Evolutionary conservation across 2,888 invertebrate genomes (phyloP).

Genomic region (Meiosimyza platycephala): DNA sequence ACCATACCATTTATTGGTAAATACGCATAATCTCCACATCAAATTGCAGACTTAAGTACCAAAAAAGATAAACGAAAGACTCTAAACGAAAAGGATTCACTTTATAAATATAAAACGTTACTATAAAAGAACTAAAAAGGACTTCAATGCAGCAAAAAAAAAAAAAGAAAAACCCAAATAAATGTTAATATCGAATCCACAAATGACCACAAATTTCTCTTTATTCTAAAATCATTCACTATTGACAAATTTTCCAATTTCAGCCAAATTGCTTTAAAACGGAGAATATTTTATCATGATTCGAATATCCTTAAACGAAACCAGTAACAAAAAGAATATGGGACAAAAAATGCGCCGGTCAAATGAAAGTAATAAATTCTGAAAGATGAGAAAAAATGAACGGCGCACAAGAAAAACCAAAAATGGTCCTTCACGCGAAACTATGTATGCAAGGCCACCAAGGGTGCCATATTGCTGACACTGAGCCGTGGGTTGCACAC

Average conservation of each 20-base stretch:
- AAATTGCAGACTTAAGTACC: too few species aligned
- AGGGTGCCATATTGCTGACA: background rate
- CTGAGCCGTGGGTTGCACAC: background rate
- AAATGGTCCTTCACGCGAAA: background rate
- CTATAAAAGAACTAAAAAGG: too few species aligned
- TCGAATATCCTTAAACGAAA: background rate
- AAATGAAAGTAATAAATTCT: constrained; percentile 9
- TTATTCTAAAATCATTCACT: constrained; percentile 8
- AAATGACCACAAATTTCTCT: constrained; percentile 3
- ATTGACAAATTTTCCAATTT: constrained; percentile 24
- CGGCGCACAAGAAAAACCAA: background rate
- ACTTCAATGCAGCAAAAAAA: background rate
- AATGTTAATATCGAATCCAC: background rate
- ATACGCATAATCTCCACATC: too few species aligned
- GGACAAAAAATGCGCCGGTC: background rate
- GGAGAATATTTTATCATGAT: constrained; percentile 17
- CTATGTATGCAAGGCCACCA: background rate
- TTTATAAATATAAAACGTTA: too few species aligned
- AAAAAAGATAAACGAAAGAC: too few species aligned
- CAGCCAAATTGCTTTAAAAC: constrained; percentile 18
- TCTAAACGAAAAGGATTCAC: too few species aligned
- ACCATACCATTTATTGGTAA: too few species aligned
- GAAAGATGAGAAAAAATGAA: background rate
- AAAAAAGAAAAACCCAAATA: background rate
- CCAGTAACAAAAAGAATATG: background rate